Base-by-base conservation (phyloP, 2,888 invertebrate species). In the Polydrusus cervinus region DNA sequence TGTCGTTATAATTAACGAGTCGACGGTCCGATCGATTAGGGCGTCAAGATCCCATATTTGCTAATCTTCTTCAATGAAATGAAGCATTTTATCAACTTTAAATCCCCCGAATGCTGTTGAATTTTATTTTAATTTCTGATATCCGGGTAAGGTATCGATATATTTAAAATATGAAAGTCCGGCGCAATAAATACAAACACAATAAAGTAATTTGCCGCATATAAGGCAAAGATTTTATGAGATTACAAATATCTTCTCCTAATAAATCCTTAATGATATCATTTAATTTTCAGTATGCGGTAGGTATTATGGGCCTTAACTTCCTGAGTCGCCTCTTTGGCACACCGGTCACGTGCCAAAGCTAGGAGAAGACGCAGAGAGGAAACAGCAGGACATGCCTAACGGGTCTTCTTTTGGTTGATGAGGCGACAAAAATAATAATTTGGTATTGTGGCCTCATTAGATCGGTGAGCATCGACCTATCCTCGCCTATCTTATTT, bases 341-440 rank as follows among this genome's bases (percentile, higher is more conserved):
- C n/a, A 55, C 34, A 3, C 74, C 25, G 61, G 18, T 74, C 69
- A 74, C 69, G 74, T 57, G 69, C 55, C 68, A 47, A 40, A 53
- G n/a, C 55, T 55, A 55, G 55, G 34, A 55, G 55, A 30, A 55
- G 55, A 53, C 8, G 53, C 53, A 25, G 53, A 53, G 70, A 74
- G 75, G 66, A 75, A 71, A 60, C 68, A 75, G 14, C 70, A 75
- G 75, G 75, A 75, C 70, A 71, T 75, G 75, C 18, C 60, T 75
- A 75, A 75, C 75, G 75, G 75, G 65, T 49, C 67, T 71, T 70
- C 64, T 34, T 65, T 69, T 75, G 70, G 61, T 51, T 75, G 70
- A 71, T 61, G 71, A 75, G 62, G 75, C 45, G 75, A 75, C 75
- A 66, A 61, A 75, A 65, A 75, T 75, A 75, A 66, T 75, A 75